Base-by-base conservation (phyloP, 2,888 invertebrate genomes). In the Stenodera caucasica region DNA sequence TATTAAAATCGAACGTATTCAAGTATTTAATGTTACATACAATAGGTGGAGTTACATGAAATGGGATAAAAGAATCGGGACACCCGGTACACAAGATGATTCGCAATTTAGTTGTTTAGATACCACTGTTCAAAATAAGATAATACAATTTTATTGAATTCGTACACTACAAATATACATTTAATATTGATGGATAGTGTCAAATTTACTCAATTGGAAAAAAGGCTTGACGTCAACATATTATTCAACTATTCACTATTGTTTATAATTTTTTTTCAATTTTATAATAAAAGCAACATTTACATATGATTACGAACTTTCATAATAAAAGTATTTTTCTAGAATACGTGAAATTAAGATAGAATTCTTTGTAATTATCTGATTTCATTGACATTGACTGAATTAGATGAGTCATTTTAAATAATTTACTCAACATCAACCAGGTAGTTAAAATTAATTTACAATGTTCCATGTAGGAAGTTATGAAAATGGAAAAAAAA, bases 371-470 rank as follows among this genome's bases (percentile, higher is more conserved):
- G 15, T 21, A 45, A 21, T 45, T 21, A 45, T 45, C 11, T 45
- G 21, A 45, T 45, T 45, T 45, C 45, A 45, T 21, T 45, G 45
- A 45, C 45, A 45, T 45, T 45, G 45, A 45, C 45, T 4, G 21
- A 45, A 45, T 45, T 12, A 18, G 21, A 45, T 45, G 21, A 40
- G 11, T 40, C 45, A 45, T 45, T 45, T 45, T n/a, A 14, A 6
- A 0, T n/a, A 11, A 3, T 35, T 35, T 14, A 6, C 5, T 11
- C 3, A 8, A 12, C 11, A 45, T 8, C 21, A 18, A 40, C 15
- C 37, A 15, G 37, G 37, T 40, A 40, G 37, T 40, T 15, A 40
- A 15, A 15, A 40, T 15, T 15, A 33, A 35, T 40, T 18, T 5
- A 14, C 14, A 12, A 33, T 33, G 12, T n/a, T n/a, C n/a, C n/a